Base-by-base conservation (phyloP, 2,888 invertebrate species). In the Plusia festucae region DNA sequence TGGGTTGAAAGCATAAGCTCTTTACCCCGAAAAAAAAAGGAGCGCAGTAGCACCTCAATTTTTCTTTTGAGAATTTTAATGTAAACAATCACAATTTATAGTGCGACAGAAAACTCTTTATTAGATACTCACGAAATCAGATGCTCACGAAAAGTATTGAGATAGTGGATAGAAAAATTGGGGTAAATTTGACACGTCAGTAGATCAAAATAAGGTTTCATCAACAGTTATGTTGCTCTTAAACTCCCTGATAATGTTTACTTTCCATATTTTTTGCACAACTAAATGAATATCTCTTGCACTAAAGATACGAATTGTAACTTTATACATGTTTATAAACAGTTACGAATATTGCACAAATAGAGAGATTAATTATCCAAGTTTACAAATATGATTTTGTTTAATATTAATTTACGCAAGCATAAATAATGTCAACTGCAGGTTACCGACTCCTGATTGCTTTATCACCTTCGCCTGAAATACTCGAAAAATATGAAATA, bases 341-440 rank as follows among this genome's bases (percentile, higher is more conserved):
- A 58, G 27, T 63, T 62, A 46, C 30, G 40, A 60, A 18, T 27
- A 65, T 70, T 11, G 56, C 59, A 32, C 15, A 46, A 65, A 61
- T 60, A 66, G 5, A 34, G 53, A 64, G 59, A 74, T 70, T 54
- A 66, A 57, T 66, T 40, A 40, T 16, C 22, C 32, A 61, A 63
- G 58, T 67, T 67, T 61, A 71, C 58, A 71, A 64, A 75, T 71
- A 67, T 53, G 59, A 27, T 52, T 70, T 46, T 53, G 40, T 20
- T 44, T 24, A 61, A 46, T 56, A 22, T 49, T 16, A 1, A 18
- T 46, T 18, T 49, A 27, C 16, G 16, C 11, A 52, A 20, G 18
- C 53, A 40, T 20, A n/a, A n/a, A 9, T 16, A 49, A 73, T 70
- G 51, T 55, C 51, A 68, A 22, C 52, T 15, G n/a, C 44, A 53